Evolutionary conservation across 2,888 invertebrate genomes (phyloP), one percentile per base, ranked within the genome.

Genomic region (Acronicta aceris): DNA sequence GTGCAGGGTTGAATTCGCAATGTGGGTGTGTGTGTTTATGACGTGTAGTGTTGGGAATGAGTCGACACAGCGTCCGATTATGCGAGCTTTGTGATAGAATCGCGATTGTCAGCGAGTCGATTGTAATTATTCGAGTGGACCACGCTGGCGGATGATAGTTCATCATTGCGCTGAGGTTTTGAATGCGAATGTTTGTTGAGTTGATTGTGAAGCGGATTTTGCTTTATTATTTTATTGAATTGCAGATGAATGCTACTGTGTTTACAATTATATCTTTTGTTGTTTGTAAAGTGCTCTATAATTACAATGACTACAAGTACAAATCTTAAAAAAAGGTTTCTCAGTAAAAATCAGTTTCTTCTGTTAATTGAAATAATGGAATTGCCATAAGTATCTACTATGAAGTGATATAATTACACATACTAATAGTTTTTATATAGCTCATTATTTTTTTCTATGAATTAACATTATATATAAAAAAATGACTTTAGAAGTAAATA

Each of bases 21-120:
- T 66, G 75, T 10, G 8, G 1, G 17, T 4, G 46, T 54, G 48
- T 70, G 81, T 70, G 76, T 80, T 87, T 91, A 76, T 59, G 85
- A 56, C 86, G 60, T 86, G 74, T 84, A 87, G 88, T 79, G 84
- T 64, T 81, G 88, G 49, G 79, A 60, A 60, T 73, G 71, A 81
- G 70, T 79, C 88, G 88, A 89, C 92, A 89, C 87, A 85, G 89
- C 89, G 91, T 91, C 89, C 93, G 93, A 93, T 94, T 93, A 93
- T 93, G 89, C 87, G 84, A 83, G 93, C 93, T 92, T 94, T 94
- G 94, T 93, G 91, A 91, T 87, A 87, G 93, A 93, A 93, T 93
- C 92, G 89, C 92, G 93, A 94, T 93, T 94, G 94, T 94, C 94
- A 93, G 94, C 94, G 92, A 92, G 90, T 90, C 92, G 89, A 89